Evolutionary conservation across 2,797 vertebrate species (phyloP), one percentile per base, ranked within the genome.

Genomic region (Takifugu ocellatus): DNA sequence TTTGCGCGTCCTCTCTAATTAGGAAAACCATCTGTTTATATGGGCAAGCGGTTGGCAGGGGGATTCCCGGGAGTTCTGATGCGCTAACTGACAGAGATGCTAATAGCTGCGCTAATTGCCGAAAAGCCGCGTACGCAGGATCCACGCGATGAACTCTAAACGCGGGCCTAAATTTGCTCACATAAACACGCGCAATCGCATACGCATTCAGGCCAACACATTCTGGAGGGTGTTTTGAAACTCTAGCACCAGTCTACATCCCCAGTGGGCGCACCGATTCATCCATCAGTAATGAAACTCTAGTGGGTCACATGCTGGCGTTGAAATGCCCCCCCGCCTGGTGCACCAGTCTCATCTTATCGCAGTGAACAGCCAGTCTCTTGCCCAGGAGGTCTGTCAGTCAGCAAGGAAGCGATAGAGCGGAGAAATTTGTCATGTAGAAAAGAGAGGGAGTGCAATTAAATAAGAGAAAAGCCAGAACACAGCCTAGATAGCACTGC

Each of bases 191-290:
- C 9, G 11, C 10, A 15, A 25, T 15, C 39, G 16, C 25, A 43
- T 17, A 46, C 57, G 61, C 47, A 51, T 5, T 48, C 54, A 9
- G 25, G n/a, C 48, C 21, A 26, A 39, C 54, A 59, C 63, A 70
- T 26, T 44, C 54, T 15, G 15, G 31, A 14, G 47, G 72, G 70
- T 84, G 79, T 84, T 86, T 80, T 82, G 82, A 86, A 86, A 86
- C 78, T 51, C 76, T 73, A 84, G 72, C 53, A 56, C 16, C 47
- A 1, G 62, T 53, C 63, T 48, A 63, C 67, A 48, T 46, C 61
- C 68, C 68, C 61, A 31, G 53, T 36, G 64, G 56, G 59, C 56
- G 59, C 61, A 51, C 59, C 44, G 54, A 49, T 72, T 59, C 6
- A 39, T 70, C 69, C 67, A 62, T 87, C 63, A 75, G 70, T 77